Conservation (phyloP, 2,888 invertebrate species). For the Ypsolopha sequella region DNA sequence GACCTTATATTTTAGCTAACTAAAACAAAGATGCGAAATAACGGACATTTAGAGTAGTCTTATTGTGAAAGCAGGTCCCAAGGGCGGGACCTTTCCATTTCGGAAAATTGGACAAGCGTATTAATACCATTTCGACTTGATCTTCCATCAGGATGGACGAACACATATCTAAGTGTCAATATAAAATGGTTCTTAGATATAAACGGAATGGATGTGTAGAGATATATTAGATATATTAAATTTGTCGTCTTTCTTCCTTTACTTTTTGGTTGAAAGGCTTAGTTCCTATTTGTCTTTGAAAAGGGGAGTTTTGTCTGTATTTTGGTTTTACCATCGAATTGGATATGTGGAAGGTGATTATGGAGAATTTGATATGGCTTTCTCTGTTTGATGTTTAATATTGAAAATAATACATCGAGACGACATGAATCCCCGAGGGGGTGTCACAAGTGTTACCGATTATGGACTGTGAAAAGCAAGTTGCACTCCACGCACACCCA, state of each 20-base stretch:
- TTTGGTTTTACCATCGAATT: conserved; percentile 25
- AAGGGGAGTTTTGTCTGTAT: conserved; percentile 33
- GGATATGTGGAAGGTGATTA: conserved; percentile 28
- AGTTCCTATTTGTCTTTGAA: conserved; percentile 50
- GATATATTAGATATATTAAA: conserved; percentile 68
- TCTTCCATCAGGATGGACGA: conserved; percentile 29
- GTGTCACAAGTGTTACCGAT: too few relatives aligned
- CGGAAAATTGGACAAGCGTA: conserved; percentile 57
- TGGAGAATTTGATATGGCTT: conserved; percentile 9
- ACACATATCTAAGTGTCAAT: conserved; percentile 31
- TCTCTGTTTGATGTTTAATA: too few relatives aligned
- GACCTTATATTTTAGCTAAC: not conserved
- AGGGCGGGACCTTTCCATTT: conserved; percentile 62
- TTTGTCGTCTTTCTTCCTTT: conserved; percentile 59
- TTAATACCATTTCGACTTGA: conserved; percentile 41
- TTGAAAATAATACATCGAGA: too few relatives aligned
- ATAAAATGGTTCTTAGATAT: conserved; percentile 43
- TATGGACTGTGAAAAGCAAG: too few relatives aligned
- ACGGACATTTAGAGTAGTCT: conserved; percentile 58
- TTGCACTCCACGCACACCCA: too few relatives aligned
- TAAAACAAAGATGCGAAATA: conserved; percentile 68
- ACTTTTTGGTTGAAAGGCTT: conserved; percentile 56
- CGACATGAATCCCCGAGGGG: too few relatives aligned
- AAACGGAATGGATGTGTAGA: conserved; percentile 59
- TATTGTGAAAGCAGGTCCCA: conserved; percentile 59